Percentiles rank a stretch among this genome's conserved stretches.
phyloP scores from a whole-genome alignment of 1,140 invertebrate species.

The Gerris buenoi region DNA sequence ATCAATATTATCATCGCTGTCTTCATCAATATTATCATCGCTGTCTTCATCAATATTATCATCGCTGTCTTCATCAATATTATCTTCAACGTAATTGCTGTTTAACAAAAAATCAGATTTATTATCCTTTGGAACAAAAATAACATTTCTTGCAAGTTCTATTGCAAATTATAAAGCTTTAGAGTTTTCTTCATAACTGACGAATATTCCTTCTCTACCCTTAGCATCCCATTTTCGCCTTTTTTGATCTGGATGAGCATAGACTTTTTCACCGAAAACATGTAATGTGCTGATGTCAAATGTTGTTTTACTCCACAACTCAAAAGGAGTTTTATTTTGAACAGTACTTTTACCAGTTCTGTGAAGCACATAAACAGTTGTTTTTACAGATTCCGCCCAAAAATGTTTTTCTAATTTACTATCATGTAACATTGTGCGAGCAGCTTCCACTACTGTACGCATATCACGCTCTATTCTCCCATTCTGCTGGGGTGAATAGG shows the following conservation, averaged over 20 bases:
- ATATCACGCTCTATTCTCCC: constrained; percentile 31
- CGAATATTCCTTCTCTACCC: background rate
- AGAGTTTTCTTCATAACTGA: background rate
- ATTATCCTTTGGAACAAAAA: background rate
- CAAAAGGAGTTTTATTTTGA: constrained; percentile 22
- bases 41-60: background rate
- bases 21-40: background rate
- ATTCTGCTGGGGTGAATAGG: constrained; percentile 35
- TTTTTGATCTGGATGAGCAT: background rate
- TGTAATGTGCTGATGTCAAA: background rate
- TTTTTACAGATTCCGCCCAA: constrained; percentile 31
- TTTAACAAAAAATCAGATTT: background rate
- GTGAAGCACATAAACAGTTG: constrained; percentile 29
- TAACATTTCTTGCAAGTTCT: background rate
- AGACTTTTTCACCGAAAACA: background rate
- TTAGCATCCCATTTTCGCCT: background rate
- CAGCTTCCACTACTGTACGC: constrained; percentile 23
- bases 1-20: too few relatives aligned
- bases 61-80: background rate
- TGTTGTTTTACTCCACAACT: constrained; percentile 19
- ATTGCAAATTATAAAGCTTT: background rate
- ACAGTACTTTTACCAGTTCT: constrained; percentile 26
- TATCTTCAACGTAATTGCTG: background rate
- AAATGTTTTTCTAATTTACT: constrained; percentile 25
- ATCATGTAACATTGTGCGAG: constrained; percentile 25